phyloP scores from a whole-genome alignment of 2,113 vertebrate species.

The Mugil cephalus region DNA sequence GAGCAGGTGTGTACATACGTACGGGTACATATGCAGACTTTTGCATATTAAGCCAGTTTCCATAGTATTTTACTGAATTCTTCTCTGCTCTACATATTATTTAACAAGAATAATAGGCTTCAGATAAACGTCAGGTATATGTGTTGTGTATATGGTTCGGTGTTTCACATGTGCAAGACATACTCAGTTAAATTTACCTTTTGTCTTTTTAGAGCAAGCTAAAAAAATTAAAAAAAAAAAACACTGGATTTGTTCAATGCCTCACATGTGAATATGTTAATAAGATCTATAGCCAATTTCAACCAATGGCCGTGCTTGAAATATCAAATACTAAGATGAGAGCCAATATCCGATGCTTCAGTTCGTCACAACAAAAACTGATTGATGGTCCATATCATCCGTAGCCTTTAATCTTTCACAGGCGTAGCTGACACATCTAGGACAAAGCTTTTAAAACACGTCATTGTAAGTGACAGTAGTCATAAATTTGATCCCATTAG shows the following conservation, averaged over 20 bases:
- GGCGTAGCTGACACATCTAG: conserved; percentile 36
- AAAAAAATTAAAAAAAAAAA: not conserved
- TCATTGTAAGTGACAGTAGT: conserved; percentile 42
- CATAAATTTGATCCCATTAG: conserved; percentile 45
- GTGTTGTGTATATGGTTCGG: not conserved
- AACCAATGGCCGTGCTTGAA: conserved; percentile 30
- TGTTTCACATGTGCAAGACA: not conserved
- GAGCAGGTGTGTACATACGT: not conserved
- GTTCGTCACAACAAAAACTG: conserved; percentile 44
- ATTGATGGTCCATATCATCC: conserved; percentile 50
- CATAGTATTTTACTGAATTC: conserved; percentile 6
- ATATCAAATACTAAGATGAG: conserved; percentile 40
- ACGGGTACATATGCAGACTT: not conserved
- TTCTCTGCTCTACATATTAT: conserved; percentile 36
- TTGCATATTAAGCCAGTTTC: not conserved
- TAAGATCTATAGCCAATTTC: conserved; percentile 14
- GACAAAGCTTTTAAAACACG: conserved; percentile 51
- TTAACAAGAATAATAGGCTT: conserved; percentile 9
- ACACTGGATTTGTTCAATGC: not conserved
- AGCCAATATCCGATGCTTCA: conserved; percentile 26
- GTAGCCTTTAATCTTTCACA: conserved; percentile 43
- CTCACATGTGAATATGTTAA: conserved; percentile 5
- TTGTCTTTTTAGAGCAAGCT: too few relatives aligned
- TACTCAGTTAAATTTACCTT: too few relatives aligned
- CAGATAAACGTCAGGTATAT: conserved; percentile 2